Evolutionary conservation across 2,888 invertebrate species (phyloP).

Genomic region (Meiosimyza decipiens): DNA sequence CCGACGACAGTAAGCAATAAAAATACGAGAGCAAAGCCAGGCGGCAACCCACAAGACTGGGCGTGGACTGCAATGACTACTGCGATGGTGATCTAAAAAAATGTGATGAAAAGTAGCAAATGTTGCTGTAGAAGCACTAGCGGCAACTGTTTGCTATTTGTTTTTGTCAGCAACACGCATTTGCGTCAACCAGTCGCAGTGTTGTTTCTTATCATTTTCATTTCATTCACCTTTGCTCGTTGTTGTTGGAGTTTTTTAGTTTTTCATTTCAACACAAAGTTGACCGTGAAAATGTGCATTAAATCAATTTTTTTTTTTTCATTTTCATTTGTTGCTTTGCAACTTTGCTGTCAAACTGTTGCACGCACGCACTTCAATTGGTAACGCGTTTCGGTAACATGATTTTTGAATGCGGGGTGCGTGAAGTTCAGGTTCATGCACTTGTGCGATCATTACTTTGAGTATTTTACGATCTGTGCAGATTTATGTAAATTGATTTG

Average conservation of each 20-base stretch:
- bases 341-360: neutral
- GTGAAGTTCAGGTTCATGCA: constrained; percentile 37
- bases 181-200: constrained; percentile 38
- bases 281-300: constrained; percentile 34
- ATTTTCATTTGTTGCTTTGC: constrained; percentile 14
- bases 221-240: constrained; percentile 32
- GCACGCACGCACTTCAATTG: neutral
- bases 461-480: neutral
- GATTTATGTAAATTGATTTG: too few relatives aligned
- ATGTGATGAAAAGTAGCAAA: too few relatives aligned
- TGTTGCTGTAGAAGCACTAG: constrained; percentile 1
- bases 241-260: constrained; percentile 25
- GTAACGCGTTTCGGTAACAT: neutral
- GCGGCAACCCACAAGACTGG: neutral
- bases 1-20: too few relatives aligned
- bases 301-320: neutral
- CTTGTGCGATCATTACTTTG: neutral
- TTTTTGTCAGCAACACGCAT: constrained; percentile 32
- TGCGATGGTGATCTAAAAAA: too few relatives aligned
- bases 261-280: constrained; percentile 14
- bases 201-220: constrained; percentile 34
- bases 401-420: constrained; percentile 3
- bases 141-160: constrained; percentile 21
- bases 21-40: neutral
- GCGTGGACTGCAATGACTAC: neutral